Evolutionary conservation across 1,140 invertebrate species (phyloP).

Genomic region (Sycophila sp.): DNA sequence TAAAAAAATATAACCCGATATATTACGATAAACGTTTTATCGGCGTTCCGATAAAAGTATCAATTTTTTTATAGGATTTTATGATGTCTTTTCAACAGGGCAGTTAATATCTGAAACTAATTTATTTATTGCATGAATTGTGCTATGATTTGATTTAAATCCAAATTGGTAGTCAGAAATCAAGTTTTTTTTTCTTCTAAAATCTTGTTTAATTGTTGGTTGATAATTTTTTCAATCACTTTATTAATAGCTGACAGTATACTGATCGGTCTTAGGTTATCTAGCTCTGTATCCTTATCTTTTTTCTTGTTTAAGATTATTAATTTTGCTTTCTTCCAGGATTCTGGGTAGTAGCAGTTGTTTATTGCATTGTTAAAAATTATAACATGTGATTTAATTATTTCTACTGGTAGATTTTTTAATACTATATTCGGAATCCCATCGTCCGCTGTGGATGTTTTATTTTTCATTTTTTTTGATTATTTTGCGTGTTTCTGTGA

Average conservation of each 20-base stretch:
- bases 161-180: slow-evolving; percentile 42
- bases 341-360: slow-evolving; percentile 22
- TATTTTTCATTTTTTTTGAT: slow-evolving; percentile 37
- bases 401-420: slow-evolving; percentile 23
- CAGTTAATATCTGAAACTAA: slow-evolving; percentile 32
- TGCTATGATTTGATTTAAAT: slow-evolving; percentile 30
- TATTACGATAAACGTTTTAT: no score
- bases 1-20: no score
- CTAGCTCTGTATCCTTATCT: slow-evolving; percentile 26
- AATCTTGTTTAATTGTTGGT: slow-evolving; percentile 17
- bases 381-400: slow-evolving; percentile 23
- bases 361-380: slow-evolving; percentile 40
- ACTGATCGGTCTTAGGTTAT: slow-evolving; percentile 42
- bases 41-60: no score
- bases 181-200: slow-evolving; percentile 39
- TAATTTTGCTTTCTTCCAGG: slow-evolving; percentile 37
- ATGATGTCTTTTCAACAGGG: no score
- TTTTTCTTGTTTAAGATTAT: slow-evolving; percentile 37
- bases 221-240: slow-evolving; percentile 43
- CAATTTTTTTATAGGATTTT: no score
- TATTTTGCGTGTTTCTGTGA: not conserved
- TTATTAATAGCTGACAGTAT: slow-evolving; percentile 37
- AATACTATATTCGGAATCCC: slow-evolving; percentile 33
- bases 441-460: slow-evolving; percentile 27
- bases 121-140: slow-evolving; percentile 34